A percentile compares a stretch with the other conserved stretches of the same genome.
phyloP scores from a whole-genome alignment of 2,888 invertebrate genomes.

The Lasius fuliginosus region DNA sequence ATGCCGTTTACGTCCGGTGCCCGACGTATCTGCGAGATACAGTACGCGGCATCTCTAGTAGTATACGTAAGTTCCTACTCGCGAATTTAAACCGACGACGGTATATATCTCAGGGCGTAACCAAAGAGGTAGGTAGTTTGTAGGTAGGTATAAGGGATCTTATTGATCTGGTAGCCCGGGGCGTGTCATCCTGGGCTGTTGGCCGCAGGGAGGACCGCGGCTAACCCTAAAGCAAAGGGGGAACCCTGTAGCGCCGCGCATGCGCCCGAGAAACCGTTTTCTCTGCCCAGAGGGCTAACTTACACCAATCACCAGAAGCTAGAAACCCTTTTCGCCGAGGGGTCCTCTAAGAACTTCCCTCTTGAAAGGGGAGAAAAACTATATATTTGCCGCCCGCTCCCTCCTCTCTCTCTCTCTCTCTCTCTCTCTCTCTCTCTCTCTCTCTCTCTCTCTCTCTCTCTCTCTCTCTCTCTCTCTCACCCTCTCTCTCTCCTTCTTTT shows the following conservation, averaged over 20 bases:
- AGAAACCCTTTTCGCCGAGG: constrained; percentile 80
- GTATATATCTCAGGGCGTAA: constrained; percentile 82
- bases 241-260: constrained; percentile 80
- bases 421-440: constrained; percentile 10
- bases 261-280: constrained; percentile 77
- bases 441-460: constrained; percentile 9
- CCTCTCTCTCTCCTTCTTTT: constrained; percentile 10
- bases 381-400: constrained; percentile 55
- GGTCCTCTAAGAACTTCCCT: constrained; percentile 75
- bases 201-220: constrained; percentile 86
- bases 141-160: constrained; percentile 83
- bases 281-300: constrained; percentile 85
- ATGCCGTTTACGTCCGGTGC: constrained; percentile 34
- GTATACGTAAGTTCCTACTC: constrained; percentile 53
- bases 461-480: constrained; percentile 10
- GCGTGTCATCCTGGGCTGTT: constrained; percentile 86
- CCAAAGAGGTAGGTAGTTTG: constrained; percentile 79
- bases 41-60: constrained; percentile 9
- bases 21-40: constrained; percentile 50
- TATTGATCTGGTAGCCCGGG: constrained; percentile 87
- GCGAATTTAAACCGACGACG: constrained; percentile 70
- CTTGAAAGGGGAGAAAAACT: constrained; percentile 67
- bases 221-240: constrained; percentile 85
- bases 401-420: background rate
- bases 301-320: constrained; percentile 86